phyloP scores from a whole-genome alignment of 2,888 invertebrate genomes.

The Drosophila meridiana region DNA sequence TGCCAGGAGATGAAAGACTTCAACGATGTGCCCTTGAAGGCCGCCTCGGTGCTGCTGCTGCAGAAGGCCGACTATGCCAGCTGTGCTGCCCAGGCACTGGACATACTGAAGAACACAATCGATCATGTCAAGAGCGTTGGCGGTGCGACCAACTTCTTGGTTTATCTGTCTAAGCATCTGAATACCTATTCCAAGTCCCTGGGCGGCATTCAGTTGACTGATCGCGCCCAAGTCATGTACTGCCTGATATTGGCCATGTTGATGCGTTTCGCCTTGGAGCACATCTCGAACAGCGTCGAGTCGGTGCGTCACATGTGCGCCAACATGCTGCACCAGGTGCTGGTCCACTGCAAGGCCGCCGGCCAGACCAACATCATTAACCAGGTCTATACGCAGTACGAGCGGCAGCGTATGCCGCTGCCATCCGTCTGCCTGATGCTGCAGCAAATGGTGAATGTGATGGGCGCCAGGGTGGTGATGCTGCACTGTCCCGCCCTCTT shows the following conservation, averaged over 20 bases:
- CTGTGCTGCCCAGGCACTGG: slow-evolving; percentile 50
- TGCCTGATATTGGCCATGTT: slow-evolving; percentile 77
- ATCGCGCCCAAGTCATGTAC: slow-evolving; percentile 57
- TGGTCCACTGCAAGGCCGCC: slow-evolving; percentile 82
- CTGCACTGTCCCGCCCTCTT: slow-evolving; percentile 69
- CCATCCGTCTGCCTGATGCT: slow-evolving; percentile 77
- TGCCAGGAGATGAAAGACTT: slow-evolving; percentile 55
- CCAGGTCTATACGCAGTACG: slow-evolving; percentile 72
- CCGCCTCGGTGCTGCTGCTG: slow-evolving; percentile 80
- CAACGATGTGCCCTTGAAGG: slow-evolving; percentile 74
- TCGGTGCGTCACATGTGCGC: slow-evolving; percentile 88
- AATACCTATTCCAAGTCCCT: slow-evolving; percentile 65
- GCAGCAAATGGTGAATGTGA: slow-evolving; percentile 70
- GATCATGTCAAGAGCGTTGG: slow-evolving; percentile 60
- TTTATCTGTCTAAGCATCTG: slow-evolving; percentile 76
- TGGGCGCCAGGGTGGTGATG: slow-evolving; percentile 71
- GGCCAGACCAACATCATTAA: slow-evolving; percentile 63
- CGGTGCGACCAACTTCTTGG: slow-evolving; percentile 76
- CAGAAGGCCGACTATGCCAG: slow-evolving; percentile 66
- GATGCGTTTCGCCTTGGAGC: slow-evolving; percentile 86
- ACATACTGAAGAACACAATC: slow-evolving; percentile 65
- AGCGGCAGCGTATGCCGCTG: slow-evolving; percentile 63
- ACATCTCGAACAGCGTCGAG: slow-evolving; percentile 89
- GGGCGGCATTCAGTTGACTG: slow-evolving; percentile 18
- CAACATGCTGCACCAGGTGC: slow-evolving; percentile 85